These are phyloP conservation scores for Tragelaphus scriptus DNA, from an alignment of 2,113 vertebrate genomes.

Conservation along the genomic window DNA sequence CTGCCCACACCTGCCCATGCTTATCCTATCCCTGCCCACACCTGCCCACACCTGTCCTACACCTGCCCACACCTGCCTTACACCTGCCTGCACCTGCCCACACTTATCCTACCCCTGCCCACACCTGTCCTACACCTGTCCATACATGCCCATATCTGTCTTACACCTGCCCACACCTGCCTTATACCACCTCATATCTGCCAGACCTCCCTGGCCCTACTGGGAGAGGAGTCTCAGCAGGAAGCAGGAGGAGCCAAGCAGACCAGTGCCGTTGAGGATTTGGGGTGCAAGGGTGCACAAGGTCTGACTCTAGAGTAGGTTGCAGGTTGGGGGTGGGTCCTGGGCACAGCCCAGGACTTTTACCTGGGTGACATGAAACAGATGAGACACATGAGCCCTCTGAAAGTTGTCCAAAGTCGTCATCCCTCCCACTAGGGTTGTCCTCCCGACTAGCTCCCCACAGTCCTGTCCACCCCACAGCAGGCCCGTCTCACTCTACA, in stretches of 20 bases:
- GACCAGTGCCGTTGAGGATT: background rate
- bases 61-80: fast-evolving
- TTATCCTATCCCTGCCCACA: background rate
- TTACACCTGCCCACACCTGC: background rate
- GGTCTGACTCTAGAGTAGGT: background rate
- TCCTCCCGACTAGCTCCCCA: background rate
- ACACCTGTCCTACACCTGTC: background rate
- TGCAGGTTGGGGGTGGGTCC: background rate
- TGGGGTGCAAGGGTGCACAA: background rate
- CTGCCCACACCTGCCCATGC: background rate
- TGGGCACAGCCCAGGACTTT: background rate
- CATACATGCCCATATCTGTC: background rate
- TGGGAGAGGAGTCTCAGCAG: background rate
- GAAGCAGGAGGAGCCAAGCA: background rate
- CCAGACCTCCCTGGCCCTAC: background rate
- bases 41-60: background rate
- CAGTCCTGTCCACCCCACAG: too few relatives aligned
- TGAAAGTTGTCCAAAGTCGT: background rate
- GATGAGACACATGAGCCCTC: background rate
- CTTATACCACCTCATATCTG: background rate
- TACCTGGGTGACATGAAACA: background rate
- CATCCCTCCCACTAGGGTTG: background rate
- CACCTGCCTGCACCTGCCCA: background rate
- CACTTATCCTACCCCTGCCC: background rate
- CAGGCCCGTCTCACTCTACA: background rate